These are phyloP conservation scores for Cetonia aurata DNA, from an alignment of 2,888 invertebrate genomes.

Conservation along the genomic window DNA sequence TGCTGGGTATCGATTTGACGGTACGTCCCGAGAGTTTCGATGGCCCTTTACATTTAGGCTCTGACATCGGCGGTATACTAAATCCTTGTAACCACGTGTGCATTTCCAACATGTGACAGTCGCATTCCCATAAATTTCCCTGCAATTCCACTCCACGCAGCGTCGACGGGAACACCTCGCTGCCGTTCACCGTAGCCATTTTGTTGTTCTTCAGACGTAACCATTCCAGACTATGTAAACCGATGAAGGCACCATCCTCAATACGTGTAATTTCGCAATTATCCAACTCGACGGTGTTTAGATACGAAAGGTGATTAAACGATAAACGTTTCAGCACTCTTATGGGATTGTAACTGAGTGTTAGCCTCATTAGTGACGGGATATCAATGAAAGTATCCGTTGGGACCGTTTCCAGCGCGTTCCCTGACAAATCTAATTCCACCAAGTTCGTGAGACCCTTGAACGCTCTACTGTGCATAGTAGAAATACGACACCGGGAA, in stretches of 20 bases:
- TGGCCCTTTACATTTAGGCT: slow-evolving; percentile 83
- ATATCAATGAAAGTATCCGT: slow-evolving; percentile 83
- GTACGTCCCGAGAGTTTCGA: slow-evolving; percentile 75
- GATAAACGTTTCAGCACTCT: slow-evolving; percentile 77
- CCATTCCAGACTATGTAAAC: slow-evolving; percentile 86
- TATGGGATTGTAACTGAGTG: slow-evolving; percentile 86
- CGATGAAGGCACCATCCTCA: slow-evolving; percentile 85
- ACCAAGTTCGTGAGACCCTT: slow-evolving; percentile 88
- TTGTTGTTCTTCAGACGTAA: slow-evolving; percentile 86
- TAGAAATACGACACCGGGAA: slow-evolving; percentile 81
- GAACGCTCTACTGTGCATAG: slow-evolving; percentile 85
- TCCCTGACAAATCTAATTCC: slow-evolving; percentile 88
- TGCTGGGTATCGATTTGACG: slow-evolving; percentile 76
- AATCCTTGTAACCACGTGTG: slow-evolving; percentile 83
- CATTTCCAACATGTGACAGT: slow-evolving; percentile 83
- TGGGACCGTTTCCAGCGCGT: slow-evolving; percentile 83
- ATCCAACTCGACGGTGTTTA: slow-evolving; percentile 85
- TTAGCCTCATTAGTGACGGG: slow-evolving; percentile 85
- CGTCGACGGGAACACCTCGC: slow-evolving; percentile 79
- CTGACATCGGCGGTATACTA: slow-evolving; percentile 82
- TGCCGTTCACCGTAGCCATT: slow-evolving; percentile 79
- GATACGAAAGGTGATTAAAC: slow-evolving; percentile 80
- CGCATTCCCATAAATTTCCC: slow-evolving; percentile 91
- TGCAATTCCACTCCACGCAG: slow-evolving; percentile 85
- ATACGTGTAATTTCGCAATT: slow-evolving; percentile 83